Base-by-base conservation (phyloP, 2,113 vertebrate species). In the Eublepharis macularius region DNA sequence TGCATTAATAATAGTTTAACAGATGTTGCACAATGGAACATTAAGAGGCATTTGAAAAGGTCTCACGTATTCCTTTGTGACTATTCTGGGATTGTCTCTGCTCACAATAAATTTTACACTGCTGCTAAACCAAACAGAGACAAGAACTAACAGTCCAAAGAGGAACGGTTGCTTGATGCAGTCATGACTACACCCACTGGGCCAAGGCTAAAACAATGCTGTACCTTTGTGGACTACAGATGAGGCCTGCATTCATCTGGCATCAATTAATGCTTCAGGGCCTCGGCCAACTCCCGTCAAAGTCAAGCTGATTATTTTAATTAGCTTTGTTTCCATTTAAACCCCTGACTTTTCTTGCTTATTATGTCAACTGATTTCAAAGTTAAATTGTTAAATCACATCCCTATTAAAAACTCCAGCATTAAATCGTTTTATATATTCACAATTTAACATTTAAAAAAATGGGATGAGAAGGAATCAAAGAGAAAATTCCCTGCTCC, bases 261-360 rank as follows among this genome's bases (percentile, higher is more conserved):
- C 86, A 83, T 76, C 65, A 13, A 26, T 0, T 2, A 19, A 29
- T 84, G 87, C 89, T 83, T 88, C 83, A 86, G 87, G 83, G 93
- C 89, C 87, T 91, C 89, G 91, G 92, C 89, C 91, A 92, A 85
- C 82, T 80, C 90, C 83, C 85, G 77, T 45, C 89, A 91, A 90
- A 86, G 87, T 68, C 80, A 92, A 80, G 83, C 73, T 87, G 85
- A 88, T 89, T 49, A 29, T 86, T 87, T 87, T 82, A 84, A 89
- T 91, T 88, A 89, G 84, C 82, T 90, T 81, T 82, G 41, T 83
- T 92, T 90, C 91, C 83, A 87, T 68, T 84, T 87, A 90, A 57
- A 79, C 83, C 79, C 84, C 41, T 32, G 54, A 21, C 72, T 85
- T 82, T 86, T 91, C 45, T 65, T 36, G 32, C 24, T 90, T 76